Conservation (phyloP, 1,140 invertebrate species). For the Diprion similis region DNA sequence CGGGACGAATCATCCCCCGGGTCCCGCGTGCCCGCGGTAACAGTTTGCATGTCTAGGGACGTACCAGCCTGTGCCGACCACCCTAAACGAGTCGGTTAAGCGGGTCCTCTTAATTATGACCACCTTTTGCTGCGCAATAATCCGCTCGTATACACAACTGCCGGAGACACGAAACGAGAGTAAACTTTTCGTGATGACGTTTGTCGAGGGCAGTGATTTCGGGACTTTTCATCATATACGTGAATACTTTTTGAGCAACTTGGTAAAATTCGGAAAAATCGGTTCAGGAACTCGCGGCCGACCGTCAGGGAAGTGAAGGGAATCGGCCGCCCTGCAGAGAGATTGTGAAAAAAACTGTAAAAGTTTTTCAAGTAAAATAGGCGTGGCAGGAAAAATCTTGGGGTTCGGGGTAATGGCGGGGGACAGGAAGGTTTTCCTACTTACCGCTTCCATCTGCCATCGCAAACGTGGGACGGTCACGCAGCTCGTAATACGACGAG, state of each 20-base stretch:
- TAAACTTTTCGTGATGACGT: too few species aligned
- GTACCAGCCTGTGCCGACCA: not conserved
- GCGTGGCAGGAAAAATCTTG: not conserved
- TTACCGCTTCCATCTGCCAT: not conserved
- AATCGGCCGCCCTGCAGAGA: not conserved
- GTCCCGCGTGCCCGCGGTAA: not conserved
- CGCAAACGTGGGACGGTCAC: constrained; percentile 1
- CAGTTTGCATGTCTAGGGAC: constrained; percentile 2
- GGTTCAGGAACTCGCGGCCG: not conserved
- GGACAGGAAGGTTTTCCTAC: not conserved
- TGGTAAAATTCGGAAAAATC: too few species aligned
- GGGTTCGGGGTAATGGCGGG: not conserved
- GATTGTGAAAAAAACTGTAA: not conserved
- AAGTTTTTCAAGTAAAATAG: not conserved
- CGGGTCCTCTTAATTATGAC: constrained; percentile 4
- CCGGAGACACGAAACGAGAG: not conserved
- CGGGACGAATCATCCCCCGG: not conserved
- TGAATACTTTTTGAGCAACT: too few species aligned
- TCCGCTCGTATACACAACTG: not conserved
- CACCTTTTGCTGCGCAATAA: too few species aligned
- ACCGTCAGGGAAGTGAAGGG: not conserved
- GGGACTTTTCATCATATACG: too few species aligned
- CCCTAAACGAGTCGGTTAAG: not conserved
- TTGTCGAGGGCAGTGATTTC: too few species aligned
- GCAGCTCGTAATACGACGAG: not conserved